A percentile compares a stretch with the other conserved stretches of the same genome.
These are phyloP conservation scores for Myopa tessellatipennis DNA, from an alignment of 2,888 invertebrate genomes.

Conservation along the genomic window DNA sequence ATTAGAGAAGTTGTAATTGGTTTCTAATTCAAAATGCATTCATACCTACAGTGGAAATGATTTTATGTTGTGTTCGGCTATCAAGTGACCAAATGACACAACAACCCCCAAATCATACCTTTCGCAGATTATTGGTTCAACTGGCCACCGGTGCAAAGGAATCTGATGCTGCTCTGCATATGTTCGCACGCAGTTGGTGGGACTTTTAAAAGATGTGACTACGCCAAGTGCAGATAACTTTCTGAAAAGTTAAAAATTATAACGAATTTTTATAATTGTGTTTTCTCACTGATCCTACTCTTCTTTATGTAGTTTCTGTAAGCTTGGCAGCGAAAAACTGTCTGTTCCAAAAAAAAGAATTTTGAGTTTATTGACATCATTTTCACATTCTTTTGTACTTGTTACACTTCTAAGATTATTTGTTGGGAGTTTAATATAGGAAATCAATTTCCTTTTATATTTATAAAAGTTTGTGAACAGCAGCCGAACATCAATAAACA, in stretches of 20 bases:
- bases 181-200: slow-evolving; percentile 74
- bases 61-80: slow-evolving; percentile 80
- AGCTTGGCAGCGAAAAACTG: slow-evolving; percentile 80
- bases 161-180: slow-evolving; percentile 75
- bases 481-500: slow-evolving; percentile 8
- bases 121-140: slow-evolving; percentile 63
- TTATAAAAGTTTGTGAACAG: slow-evolving; percentile 54
- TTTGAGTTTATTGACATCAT: slow-evolving; percentile 56
- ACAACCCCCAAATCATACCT: slow-evolving; percentile 87
- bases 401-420: slow-evolving; percentile 12
- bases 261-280: not conserved
- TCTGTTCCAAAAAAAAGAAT: slow-evolving; percentile 91
- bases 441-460: slow-evolving; percentile 59
- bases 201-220: slow-evolving; percentile 76
- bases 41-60: slow-evolving; percentile 83
- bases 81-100: slow-evolving; percentile 93
- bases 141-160: slow-evolving; percentile 78
- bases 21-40: not conserved
- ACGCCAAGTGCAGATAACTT: slow-evolving; percentile 69
- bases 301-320: slow-evolving; percentile 75
- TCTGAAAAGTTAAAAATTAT: slow-evolving; percentile 26
- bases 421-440: not conserved
- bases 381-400: slow-evolving; percentile 27
- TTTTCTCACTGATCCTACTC: slow-evolving; percentile 56
- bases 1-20: not conserved